phyloP scores from a whole-genome alignment of 2,113 vertebrate species.

The Eublepharis macularius region DNA sequence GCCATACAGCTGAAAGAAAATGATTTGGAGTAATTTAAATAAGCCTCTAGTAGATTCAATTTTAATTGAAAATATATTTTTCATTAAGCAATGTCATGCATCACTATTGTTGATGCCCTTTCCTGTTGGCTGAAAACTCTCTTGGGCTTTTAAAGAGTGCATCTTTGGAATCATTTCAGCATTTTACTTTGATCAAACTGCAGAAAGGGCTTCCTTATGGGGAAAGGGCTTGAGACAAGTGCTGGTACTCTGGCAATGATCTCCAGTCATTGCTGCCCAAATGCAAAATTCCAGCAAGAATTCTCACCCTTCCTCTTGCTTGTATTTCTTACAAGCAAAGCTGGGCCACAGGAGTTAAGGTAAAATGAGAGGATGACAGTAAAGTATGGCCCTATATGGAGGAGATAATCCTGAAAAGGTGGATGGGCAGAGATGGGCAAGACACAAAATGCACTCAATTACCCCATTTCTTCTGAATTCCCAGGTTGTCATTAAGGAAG shows the following conservation, averaged over 20 bases:
- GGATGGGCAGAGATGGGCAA: too few relatives aligned
- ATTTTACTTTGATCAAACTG: not conserved
- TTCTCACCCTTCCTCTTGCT: not conserved
- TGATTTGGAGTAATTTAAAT: constrained; percentile 52
- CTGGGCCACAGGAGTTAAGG: too few relatives aligned
- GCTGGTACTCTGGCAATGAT: not conserved
- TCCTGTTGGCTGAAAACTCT: constrained; percentile 5
- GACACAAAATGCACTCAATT: too few relatives aligned
- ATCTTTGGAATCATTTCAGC: not conserved
- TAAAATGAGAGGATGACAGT: too few relatives aligned
- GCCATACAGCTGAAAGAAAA: constrained; percentile 45
- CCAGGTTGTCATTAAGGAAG: too few relatives aligned
- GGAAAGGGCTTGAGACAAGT: not conserved
- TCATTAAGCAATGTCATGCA: constrained; percentile 43
- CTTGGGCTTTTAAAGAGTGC: constrained; percentile 11
- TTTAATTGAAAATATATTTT: constrained; percentile 65
- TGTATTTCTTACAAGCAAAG: not conserved
- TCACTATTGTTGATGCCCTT: not conserved
- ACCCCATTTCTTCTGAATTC: too few relatives aligned
- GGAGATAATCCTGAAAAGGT: too few relatives aligned
- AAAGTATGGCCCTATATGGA: too few relatives aligned
- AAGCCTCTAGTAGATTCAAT: constrained; percentile 54
- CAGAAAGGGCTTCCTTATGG: not conserved
- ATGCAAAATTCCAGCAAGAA: not conserved
- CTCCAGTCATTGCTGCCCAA: not conserved